Evolutionary conservation across 2,797 vertebrate genomes (phyloP), one percentile per base, ranked within the genome.

Genomic region (Coreius guichenoti): DNA sequence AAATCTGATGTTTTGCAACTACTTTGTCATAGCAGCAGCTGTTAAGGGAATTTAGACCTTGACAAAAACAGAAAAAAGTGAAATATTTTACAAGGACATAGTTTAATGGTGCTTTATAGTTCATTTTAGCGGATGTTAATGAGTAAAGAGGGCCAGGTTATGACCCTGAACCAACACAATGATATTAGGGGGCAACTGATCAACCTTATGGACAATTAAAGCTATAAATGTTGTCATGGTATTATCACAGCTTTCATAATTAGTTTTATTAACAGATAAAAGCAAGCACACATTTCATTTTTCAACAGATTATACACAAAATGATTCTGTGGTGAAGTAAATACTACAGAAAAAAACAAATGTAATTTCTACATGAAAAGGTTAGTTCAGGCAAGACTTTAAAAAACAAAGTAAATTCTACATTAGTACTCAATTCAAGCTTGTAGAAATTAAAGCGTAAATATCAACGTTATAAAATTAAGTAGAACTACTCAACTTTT

Each of bases 201-300:
- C 72, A 76, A 51, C 45, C 31, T 78, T 70, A 84, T 78, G 51
- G 82, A 69, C 63, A 33, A 78, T 69, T 77, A 56, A 56, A 77
- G 61, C 47, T 21, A 54, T 77, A 26, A 26, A 68, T 78, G 58
- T 84, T 56, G 82, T 26, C 31, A 75, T 51, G 49, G 74, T 78
- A 29, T 78, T 45, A 54, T 67, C 45, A 67, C 49, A 51, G 78
- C 31, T 49, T 68, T 77, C n/a, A 54, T 83, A 67, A 83, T 68
- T 83, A 68, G 31, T 26, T 76, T 83, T 36, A 83, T 76, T 67
- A 83, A 67, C 58, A 14, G 82, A 83, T 76, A 73, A 84, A 78
- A 78, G 47, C 17, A 56, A 51, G 45, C 21, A 54, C 61, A 4
- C 5, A 19, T 65, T 49, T 65, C 1, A 49, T 76, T 83, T 54